Percentiles rank a stretch among this genome's conserved stretches.
Evolutionary conservation across 1,140 invertebrate species (phyloP).

Genomic region (Sycobia sp.): DNA sequence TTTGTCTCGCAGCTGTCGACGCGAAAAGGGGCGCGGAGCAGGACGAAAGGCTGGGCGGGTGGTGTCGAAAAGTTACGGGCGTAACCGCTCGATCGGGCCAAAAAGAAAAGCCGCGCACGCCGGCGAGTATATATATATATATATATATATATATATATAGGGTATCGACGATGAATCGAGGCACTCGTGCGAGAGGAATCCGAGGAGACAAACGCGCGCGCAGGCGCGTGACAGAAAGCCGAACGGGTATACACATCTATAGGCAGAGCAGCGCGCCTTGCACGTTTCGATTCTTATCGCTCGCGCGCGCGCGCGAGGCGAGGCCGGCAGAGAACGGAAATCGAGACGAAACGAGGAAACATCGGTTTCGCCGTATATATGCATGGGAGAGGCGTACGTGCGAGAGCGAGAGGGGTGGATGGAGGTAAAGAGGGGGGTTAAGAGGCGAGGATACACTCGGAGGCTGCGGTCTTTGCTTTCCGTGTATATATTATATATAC

Average conservation of each 20-base stretch:
- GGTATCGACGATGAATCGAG: not conserved
- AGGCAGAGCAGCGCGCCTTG: slow-evolving; percentile 34
- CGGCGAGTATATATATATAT: too few relatives aligned
- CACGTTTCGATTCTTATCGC: slow-evolving; percentile 13
- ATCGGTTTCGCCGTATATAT: not conserved
- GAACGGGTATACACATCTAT: not conserved
- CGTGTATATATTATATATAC: too few relatives aligned
- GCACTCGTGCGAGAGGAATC: not conserved
- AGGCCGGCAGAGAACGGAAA: slow-evolving; percentile 31
- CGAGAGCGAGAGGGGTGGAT: too few relatives aligned
- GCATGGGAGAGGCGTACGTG: too few relatives aligned
- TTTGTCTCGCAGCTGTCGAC: slow-evolving; percentile 21
- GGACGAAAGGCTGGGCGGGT: not conserved
- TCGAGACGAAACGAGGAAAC: slow-evolving; percentile 33
- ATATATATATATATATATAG: too few relatives aligned
- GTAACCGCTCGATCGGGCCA: too few relatives aligned
- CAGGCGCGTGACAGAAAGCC: slow-evolving; percentile 8
- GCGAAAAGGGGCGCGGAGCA: not conserved
- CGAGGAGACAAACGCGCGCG: slow-evolving; percentile 1
- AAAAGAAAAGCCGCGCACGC: too few relatives aligned
- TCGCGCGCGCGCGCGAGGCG: not conserved
- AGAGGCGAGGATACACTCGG: not conserved
- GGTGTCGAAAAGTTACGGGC: not conserved
- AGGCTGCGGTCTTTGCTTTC: slow-evolving; percentile 7
- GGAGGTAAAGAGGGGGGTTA: not conserved